Evolutionary conservation across 1,140 invertebrate genomes (phyloP), one percentile per base, ranked within the genome.

Genomic region (Diorhabda carinulata): DNA sequence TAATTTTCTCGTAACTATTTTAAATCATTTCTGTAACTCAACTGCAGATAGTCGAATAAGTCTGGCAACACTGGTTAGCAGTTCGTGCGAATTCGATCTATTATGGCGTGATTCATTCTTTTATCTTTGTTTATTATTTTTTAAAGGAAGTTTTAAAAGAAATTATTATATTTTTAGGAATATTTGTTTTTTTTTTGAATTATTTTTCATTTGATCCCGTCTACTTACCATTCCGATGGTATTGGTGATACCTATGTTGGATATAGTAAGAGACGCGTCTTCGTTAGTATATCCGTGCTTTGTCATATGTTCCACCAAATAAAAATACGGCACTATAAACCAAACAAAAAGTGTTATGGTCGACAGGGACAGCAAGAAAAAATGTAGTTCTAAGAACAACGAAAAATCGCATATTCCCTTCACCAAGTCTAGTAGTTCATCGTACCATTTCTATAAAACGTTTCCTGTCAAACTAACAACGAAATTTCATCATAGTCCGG

Each of bases 311-410:
- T 94, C 92, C 58, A 90, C 90, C 41, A 95, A 83, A 80, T 94
- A 96, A 78, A 96, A 92, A 83, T 96, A 96, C 47, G 93, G 93
- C 61, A 95, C 91, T 74, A 95, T 94, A 79, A 94, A 94, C 91
- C 92, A 96, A 73, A 89, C 90, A 81, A 95, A 95, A 25, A 96
- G 84, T 52, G 95, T 86, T 72, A 95, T 89, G 68, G 94, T 96
- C 3, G 92, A 91, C 1, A 95, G 72, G 63, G 91, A 92, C 73
- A 95, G 88, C 5, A 95, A 83, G 61, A 93, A 83, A 78, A 94
- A 96, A 68, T 92, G 90, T 45, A 89, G 81, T 77, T 92, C 91
- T 76, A 88, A 83, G 78, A 95, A 93, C 79, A 93, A 87, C n/a
- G 90, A 87, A 70, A 93, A 89, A 80, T 94, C 92, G 81, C 89